Percentiles rank a stretch among this genome's conserved stretches.
Conservation (phyloP, 1,140 invertebrate species). For the Drosophila sproati region DNA sequence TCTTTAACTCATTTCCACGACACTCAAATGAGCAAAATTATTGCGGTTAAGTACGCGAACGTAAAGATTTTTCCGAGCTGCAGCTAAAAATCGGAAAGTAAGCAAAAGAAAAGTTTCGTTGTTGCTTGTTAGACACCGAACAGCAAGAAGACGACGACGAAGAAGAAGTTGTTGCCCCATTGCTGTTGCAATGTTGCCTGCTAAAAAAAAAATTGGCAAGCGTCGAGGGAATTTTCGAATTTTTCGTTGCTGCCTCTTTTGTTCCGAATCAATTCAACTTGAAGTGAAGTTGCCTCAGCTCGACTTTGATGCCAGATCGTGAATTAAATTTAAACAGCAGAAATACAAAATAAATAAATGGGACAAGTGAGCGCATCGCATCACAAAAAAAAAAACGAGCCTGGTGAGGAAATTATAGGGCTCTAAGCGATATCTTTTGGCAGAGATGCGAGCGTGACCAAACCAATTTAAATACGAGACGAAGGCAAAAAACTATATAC, state of each 20-base stretch:
- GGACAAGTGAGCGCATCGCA: slow-evolving; percentile 71
- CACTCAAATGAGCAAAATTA: slow-evolving; percentile 83
- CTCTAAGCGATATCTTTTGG: slow-evolving; percentile 16
- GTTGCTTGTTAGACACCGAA: slow-evolving; percentile 35
- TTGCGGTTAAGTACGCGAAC: slow-evolving; percentile 80
- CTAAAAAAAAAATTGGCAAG: slow-evolving; percentile 44
- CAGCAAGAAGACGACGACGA: slow-evolving; percentile 14
- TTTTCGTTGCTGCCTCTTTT: slow-evolving; percentile 14
- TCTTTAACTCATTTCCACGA: slow-evolving; percentile 81
- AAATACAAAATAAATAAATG: slow-evolving; percentile 82
- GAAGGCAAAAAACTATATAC: too few species aligned
- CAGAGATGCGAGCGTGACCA: slow-evolving; percentile 17
- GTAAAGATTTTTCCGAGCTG: slow-evolving; percentile 65
- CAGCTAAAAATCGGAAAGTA: slow-evolving; percentile 71
- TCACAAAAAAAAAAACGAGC: not conserved
- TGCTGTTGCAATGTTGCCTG: not conserved
- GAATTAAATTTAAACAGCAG: slow-evolving; percentile 81
- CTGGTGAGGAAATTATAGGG: slow-evolving; percentile 74
- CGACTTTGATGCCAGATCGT: slow-evolving; percentile 58
- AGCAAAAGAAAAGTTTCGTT: slow-evolving; percentile 54
- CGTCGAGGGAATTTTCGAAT: slow-evolving; percentile 45
- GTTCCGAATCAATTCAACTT: slow-evolving; percentile 16
- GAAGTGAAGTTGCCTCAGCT: not conserved
- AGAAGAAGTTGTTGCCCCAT: slow-evolving; percentile 18
- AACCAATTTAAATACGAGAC: not conserved